phyloP scores from a whole-genome alignment of 64 coral and sea anemone species.

The Montipora cactus region DNA sequence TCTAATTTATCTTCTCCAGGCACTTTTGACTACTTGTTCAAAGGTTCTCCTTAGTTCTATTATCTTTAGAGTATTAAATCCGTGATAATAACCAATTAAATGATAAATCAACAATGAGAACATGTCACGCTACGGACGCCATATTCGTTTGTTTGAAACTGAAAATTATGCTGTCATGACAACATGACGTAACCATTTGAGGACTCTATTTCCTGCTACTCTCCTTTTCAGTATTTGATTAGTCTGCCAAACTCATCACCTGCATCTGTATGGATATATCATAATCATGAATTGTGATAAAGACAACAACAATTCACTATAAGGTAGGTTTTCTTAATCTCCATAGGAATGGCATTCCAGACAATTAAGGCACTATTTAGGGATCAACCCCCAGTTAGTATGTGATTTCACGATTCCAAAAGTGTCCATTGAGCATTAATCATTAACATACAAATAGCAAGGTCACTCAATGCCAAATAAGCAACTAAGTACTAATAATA shows the following conservation, averaged over 20 bases:
- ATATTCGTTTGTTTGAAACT: too few species aligned
- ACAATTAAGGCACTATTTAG: neutral
- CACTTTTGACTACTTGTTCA: neutral
- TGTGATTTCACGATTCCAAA: too few species aligned
- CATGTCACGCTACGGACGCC: too few species aligned
- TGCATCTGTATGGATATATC: neutral
- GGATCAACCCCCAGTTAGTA: too few species aligned
- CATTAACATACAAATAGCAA: too few species aligned
- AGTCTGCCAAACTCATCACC: neutral
- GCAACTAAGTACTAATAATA: too few species aligned
- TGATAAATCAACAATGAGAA: too few species aligned
- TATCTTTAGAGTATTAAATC: conserved; percentile 1
- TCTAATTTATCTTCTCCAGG: neutral
- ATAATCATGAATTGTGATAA: neutral
- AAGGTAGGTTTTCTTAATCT: neutral
- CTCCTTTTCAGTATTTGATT: neutral
- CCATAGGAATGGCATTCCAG: neutral
- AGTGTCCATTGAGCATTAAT: too few species aligned
- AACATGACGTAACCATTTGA: too few species aligned
- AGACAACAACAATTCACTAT: neutral
- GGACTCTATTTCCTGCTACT: neutral
- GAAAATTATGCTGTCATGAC: too few species aligned
- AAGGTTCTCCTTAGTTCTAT: conserved; percentile 1
- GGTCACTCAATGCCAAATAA: too few species aligned
- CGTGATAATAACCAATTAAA: too few species aligned